phyloP scores from a whole-genome alignment of 2,113 vertebrate species.

The Dolichotis patagonum region DNA sequence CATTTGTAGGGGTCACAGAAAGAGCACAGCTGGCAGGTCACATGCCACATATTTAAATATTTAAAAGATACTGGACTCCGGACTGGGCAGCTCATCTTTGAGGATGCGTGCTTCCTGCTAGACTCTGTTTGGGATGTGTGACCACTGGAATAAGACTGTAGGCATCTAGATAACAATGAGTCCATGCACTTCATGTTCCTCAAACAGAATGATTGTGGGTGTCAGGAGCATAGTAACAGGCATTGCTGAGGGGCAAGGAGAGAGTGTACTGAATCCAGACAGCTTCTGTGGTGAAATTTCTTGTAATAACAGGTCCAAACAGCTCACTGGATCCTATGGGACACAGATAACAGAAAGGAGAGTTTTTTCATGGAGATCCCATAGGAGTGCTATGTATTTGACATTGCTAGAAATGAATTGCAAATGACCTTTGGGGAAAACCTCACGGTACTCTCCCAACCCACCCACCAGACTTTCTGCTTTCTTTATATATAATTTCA shows the following conservation, averaged over 20 bases:
- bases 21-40: background rate
- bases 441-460: slow-evolving; percentile 73
- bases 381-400: slow-evolving; percentile 79
- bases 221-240: background rate
- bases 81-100: background rate
- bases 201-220: background rate
- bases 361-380: slow-evolving; percentile 81
- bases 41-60: background rate
- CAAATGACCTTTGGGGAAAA: slow-evolving; percentile 83
- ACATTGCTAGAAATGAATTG: slow-evolving; percentile 84
- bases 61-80: background rate
- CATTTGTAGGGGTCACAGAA: background rate
- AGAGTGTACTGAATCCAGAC: background rate
- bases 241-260: slow-evolving; percentile 36
- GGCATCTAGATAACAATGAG: slow-evolving; percentile 9
- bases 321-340: slow-evolving; percentile 65
- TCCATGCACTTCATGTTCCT: background rate
- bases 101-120: too few species aligned
- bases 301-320: slow-evolving; percentile 3
- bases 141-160: background rate
- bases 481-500: slow-evolving; percentile 84
- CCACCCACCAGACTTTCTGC: slow-evolving; percentile 77
- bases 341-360: slow-evolving; percentile 43
- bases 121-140: too few species aligned
- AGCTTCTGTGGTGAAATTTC: background rate